These are phyloP conservation scores for Martes martes DNA, from an alignment of 2,113 vertebrate genomes.

Conservation along the genomic window DNA sequence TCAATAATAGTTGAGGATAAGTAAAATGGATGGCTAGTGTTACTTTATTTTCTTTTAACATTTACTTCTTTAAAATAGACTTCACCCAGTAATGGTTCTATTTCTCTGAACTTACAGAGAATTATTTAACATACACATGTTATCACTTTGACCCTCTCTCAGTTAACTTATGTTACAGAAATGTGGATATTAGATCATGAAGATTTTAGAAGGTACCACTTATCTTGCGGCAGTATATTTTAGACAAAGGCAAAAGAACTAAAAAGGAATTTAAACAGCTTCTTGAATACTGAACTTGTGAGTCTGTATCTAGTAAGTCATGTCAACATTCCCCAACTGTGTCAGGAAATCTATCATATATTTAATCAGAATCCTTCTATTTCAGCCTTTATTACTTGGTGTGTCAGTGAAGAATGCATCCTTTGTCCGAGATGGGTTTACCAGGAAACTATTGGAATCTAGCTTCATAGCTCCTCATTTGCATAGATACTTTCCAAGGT, in stretches of 20 bases:
- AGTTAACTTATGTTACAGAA: background rate
- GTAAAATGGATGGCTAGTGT: background rate
- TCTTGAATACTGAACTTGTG: conserved; percentile 4
- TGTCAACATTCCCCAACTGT: background rate
- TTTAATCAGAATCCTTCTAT: conserved; percentile 9
- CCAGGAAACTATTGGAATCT: background rate
- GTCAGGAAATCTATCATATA: background rate
- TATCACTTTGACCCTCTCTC: background rate
- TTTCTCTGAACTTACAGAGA: conserved; percentile 8
- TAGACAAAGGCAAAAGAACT: conserved; percentile 26
- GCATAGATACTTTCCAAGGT: background rate
- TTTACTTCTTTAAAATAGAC: conserved; percentile 21
- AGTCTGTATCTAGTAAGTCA: background rate
- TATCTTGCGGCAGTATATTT: background rate
- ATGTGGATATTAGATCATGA: background rate
- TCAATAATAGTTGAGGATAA: background rate
- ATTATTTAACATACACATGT: background rate
- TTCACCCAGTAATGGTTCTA: background rate
- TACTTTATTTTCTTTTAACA: conserved; percentile 16
- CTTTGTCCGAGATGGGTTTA: background rate
- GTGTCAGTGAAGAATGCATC: background rate
- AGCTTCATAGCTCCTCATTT: background rate
- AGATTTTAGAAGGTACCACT: background rate
- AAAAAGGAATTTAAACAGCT: background rate
- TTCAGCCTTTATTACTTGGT: background rate